Base-by-base conservation (phyloP, 2,797 vertebrate genomes). In the Gallinago solitaria region DNA sequence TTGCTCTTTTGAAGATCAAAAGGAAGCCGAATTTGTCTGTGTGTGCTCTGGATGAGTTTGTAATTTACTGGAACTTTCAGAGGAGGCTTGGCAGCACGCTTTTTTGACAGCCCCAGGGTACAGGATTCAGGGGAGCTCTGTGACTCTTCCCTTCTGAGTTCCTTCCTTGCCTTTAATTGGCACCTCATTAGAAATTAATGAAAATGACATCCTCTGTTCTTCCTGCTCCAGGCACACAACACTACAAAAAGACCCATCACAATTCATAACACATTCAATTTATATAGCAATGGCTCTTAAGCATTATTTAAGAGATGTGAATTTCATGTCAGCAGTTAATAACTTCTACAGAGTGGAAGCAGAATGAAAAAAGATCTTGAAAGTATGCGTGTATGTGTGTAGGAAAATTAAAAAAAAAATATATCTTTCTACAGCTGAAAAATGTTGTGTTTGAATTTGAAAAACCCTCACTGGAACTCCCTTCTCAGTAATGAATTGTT, bases 181-280 rank as follows among this genome's bases (percentile, higher is more conserved):
- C 97, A 98, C 97, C 98, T 98, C 98, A 98, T 98, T 98, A 98
- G 97, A 98, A 98, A 98, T 98, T 98, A 98, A 98, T 98, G 98
- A 98, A 98, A 98, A 98, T 97, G 97, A 98, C 98, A 98, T 98
- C 98, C 97, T 98, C 98, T 98, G 97, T 98, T 98, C 98, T 98
- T 98, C 96, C 97, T 97, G 98, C 98, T 98, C 93, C 85, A 75
- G 98, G 98, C 98, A n/a, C 12, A 35, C 89, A 97, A 97, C 24
- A 90, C 97, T 98, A 98, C 98, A 98, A 98, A 98, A 98, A 98
- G 97, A 90, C 96, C 97, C 96, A 98, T 98, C 98, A 97, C 97
- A 97, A 98, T 98, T 98, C 98, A 97, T 98, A 98, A 98, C 98
- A 97, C 97, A 98, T 98, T 97, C 98, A 93, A 98, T 98, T 98